Percentiles rank a stretch among this genome's conserved stretches.
Evolutionary conservation across 2,797 vertebrate species (phyloP).

Genomic region (Phataginus tricuspis): DNA sequence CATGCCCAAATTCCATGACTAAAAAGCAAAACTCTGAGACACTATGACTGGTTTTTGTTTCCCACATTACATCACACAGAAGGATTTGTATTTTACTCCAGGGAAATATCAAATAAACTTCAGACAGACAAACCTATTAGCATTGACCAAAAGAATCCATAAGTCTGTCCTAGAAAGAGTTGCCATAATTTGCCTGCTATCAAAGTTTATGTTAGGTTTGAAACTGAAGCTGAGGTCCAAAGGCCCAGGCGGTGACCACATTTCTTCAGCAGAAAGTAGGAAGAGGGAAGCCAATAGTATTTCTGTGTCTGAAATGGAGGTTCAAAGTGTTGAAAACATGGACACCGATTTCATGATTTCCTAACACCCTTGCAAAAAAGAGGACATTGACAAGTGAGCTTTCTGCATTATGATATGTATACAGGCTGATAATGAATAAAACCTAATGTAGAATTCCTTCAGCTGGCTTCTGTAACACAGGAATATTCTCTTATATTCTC

Average conservation of each 20-base stretch:
- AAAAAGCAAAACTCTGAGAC: not conserved
- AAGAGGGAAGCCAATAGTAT: not conserved
- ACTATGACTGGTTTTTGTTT: not conserved
- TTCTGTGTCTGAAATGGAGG: not conserved
- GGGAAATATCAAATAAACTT: slow-evolving; percentile 18
- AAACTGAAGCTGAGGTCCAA: slow-evolving; percentile 21
- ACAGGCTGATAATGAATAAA: not conserved
- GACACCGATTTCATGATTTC: not conserved
- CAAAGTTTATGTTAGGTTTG: slow-evolving; percentile 18
- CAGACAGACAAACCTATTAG: slow-evolving; percentile 28
- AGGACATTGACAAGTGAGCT: not conserved
- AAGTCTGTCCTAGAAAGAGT: not conserved
- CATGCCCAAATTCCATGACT: not conserved
- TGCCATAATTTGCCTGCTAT: not conserved
- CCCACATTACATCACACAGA: not conserved
- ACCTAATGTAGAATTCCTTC: not conserved
- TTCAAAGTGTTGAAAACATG: not conserved
- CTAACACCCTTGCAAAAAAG: not conserved
- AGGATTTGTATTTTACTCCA: slow-evolving; percentile 4
- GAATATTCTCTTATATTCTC: not conserved
- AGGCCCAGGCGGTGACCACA: not conserved
- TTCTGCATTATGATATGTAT: not conserved
- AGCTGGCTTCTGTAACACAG: not conserved
- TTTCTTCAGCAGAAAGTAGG: not conserved
- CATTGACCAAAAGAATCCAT: not conserved